A percentile compares a stretch with the other conserved stretches of the same genome.
Conservation (phyloP, 2,888 invertebrate genomes). For the Cephus sareptanus region DNA sequence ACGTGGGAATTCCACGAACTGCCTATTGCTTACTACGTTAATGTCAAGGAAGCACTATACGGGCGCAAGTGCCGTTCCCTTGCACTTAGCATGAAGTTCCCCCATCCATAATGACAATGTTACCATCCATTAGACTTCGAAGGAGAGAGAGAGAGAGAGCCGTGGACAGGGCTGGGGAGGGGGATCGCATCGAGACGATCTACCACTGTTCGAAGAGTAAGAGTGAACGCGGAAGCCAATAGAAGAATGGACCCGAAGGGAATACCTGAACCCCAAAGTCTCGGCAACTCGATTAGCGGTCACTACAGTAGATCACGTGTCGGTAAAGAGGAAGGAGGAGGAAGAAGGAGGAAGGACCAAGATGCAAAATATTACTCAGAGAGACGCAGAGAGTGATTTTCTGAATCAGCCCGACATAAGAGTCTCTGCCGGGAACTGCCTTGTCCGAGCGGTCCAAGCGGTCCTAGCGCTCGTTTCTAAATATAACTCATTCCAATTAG, state of each 20-base stretch:
- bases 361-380: not conserved
- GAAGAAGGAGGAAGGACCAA: not conserved
- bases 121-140: no score
- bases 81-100: no score
- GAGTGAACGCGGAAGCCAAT: not conserved
- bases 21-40: no score
- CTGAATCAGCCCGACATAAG: no score
- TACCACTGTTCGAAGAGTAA: no score
- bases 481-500: slow-evolving; percentile 11
- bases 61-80: no score
- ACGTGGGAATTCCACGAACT: no score
- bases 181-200: not conserved
- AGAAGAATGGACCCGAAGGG: not conserved
- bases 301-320: not conserved
- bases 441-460: not conserved
- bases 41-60: no score
- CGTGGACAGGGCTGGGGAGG: no score
- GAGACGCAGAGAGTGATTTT: not conserved
- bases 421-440: not conserved
- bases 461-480: not conserved
- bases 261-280: not conserved
- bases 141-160: slow-evolving; percentile 10
- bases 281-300: not conserved
- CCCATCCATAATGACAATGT: no score
- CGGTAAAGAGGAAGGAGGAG: not conserved